Conservation (phyloP, 2,888 invertebrate species). For the Criorhina ranunculi region DNA sequence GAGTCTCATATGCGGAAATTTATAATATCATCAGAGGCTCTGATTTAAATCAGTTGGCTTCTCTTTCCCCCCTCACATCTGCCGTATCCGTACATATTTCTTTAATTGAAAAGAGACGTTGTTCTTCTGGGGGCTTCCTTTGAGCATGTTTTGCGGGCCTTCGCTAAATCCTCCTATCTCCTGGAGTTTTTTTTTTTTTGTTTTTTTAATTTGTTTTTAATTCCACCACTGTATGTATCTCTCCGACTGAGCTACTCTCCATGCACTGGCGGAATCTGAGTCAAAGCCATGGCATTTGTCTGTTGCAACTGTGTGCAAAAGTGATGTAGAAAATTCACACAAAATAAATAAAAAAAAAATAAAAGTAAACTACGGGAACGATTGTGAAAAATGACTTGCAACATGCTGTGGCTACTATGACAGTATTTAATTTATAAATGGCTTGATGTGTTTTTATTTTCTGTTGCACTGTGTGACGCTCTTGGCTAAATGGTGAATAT, state of each 20-base stretch:
- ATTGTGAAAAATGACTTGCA: conserved; percentile 83
- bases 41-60: conserved; percentile 78
- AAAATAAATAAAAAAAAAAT: conserved; percentile 77
- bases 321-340: conserved; percentile 79
- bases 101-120: conserved; percentile 84
- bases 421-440: conserved; percentile 77
- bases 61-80: conserved; percentile 67
- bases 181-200: conserved; percentile 58
- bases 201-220: conserved; percentile 77
- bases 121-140: conserved; percentile 66
- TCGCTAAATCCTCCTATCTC: conserved; percentile 77
- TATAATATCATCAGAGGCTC: conserved; percentile 74
- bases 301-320: conserved; percentile 77
- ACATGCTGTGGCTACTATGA: conserved; percentile 80
- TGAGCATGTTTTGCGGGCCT: conserved; percentile 75
- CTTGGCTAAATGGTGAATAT: conserved; percentile 68
- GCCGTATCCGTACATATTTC: conserved; percentile 79
- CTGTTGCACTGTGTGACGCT: conserved; percentile 54
- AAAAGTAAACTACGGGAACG: conserved; percentile 77
- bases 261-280: conserved; percentile 53
- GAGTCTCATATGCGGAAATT: conserved; percentile 60
- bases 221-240: conserved; percentile 52
- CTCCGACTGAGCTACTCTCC: conserved; percentile 20
- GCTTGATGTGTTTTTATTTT: conserved; percentile 64
- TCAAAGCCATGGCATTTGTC: conserved; percentile 69